phyloP scores from a whole-genome alignment of 2,888 invertebrate species.

The Carpatolechia fugitivella region DNA sequence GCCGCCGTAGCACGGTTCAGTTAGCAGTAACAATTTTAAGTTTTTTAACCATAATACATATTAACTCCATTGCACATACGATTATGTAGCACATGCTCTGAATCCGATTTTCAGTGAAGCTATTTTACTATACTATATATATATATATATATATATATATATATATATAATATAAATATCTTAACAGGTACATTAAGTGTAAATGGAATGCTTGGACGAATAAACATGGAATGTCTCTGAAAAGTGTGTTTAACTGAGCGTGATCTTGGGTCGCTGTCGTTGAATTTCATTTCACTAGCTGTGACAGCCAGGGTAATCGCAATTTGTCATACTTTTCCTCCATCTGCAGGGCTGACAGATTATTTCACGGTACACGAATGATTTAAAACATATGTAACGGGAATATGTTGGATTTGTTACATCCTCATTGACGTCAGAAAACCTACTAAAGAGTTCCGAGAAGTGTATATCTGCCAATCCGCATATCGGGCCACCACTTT shows the following conservation, averaged over 20 bases:
- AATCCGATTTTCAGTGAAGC: neutral
- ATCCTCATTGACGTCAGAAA: slow-evolving; percentile 30
- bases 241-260: neutral
- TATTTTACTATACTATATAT: too few species aligned
- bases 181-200: neutral
- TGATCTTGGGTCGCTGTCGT: slow-evolving; percentile 32
- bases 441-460: slow-evolving; percentile 28
- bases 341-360: slow-evolving; percentile 34
- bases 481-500: neutral
- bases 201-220: too few species aligned
- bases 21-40: too few species aligned
- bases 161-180: neutral
- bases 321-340: slow-evolving; percentile 66
- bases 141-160: neutral
- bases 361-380: slow-evolving; percentile 25
- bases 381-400: slow-evolving; percentile 21
- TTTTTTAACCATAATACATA: neutral
- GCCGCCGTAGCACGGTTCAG: neutral
- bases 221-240: neutral
- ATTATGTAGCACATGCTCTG: neutral
- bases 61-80: neutral
- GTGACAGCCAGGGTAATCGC: slow-evolving; percentile 40
- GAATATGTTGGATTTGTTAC: slow-evolving; percentile 24
- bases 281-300: slow-evolving; percentile 37
- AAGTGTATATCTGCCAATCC: slow-evolving; percentile 23